Conservation (phyloP, 2,113 vertebrate species). For the Pica pica region DNA sequence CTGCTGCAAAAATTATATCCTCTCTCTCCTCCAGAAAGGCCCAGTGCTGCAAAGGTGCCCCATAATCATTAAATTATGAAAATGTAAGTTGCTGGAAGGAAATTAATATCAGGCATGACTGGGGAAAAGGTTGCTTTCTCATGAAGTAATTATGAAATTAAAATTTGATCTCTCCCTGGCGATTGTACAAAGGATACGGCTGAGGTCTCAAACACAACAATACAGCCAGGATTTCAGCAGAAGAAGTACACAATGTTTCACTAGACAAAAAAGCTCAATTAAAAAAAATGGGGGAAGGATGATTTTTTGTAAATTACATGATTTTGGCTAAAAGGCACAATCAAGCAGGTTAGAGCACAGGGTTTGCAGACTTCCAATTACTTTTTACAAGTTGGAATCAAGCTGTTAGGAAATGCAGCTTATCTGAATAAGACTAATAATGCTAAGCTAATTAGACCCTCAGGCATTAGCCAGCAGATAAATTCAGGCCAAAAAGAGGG, state of each 20-base stretch:
- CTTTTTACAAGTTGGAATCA: constrained; percentile 70
- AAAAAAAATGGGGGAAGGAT: background rate
- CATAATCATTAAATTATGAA: constrained; percentile 67
- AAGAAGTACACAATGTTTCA: background rate
- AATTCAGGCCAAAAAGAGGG: constrained; percentile 68
- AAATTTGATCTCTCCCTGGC: constrained; percentile 67
- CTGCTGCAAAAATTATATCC: background rate
- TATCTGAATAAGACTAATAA: constrained; percentile 69
- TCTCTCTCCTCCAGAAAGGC: background rate
- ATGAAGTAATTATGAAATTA: constrained; percentile 75
- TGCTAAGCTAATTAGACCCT: constrained; percentile 69
- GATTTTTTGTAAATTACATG: constrained; percentile 45
- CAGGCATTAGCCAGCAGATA: constrained; percentile 61
- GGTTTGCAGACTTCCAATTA: constrained; percentile 61
- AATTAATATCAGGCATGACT: constrained; percentile 66
- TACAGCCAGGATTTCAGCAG: background rate
- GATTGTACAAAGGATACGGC: constrained; percentile 29
- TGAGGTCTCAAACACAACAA: constrained; percentile 10
- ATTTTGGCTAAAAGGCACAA: constrained; percentile 61
- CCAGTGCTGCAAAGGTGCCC: constrained; percentile 30
- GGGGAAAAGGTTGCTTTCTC: constrained; percentile 64
- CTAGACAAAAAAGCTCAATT: constrained; percentile 28
- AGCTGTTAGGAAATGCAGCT: constrained; percentile 66
- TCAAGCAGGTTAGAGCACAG: constrained; percentile 33
- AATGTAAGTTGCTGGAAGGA: constrained; percentile 65